These are phyloP conservation scores for Polymixis flavicincta DNA, from an alignment of 2,888 invertebrate species.

Conservation along the genomic window DNA sequence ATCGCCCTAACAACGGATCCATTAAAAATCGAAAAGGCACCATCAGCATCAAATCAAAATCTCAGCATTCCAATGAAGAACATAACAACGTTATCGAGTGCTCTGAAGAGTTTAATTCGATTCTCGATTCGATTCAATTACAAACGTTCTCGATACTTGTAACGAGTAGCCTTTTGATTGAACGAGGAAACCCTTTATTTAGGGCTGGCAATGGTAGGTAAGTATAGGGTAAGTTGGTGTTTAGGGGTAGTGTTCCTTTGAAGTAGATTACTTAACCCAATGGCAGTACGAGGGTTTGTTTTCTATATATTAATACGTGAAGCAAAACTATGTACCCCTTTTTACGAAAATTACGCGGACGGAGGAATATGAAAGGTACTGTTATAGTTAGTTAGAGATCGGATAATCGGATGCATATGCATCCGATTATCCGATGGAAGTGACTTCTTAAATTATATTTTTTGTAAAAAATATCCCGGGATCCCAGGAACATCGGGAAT, in stretches of 20 bases:
- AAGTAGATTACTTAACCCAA: slow-evolving; percentile 26
- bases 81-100: slow-evolving; percentile 74
- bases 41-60: slow-evolving; percentile 52
- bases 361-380: too few relatives aligned
- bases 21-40: slow-evolving; percentile 16
- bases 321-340: too few relatives aligned
- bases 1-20: neutral
- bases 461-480: too few relatives aligned
- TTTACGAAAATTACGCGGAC: too few relatives aligned
- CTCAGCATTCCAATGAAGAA: slow-evolving; percentile 67
- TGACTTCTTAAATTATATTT: too few relatives aligned
- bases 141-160: slow-evolving; percentile 61
- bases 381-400: too few relatives aligned
- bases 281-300: neutral
- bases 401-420: too few relatives aligned
- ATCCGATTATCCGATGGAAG: too few relatives aligned
- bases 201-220: slow-evolving; percentile 35
- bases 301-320: neutral
- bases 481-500: too few relatives aligned
- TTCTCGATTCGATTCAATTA: slow-evolving; percentile 68
- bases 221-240: slow-evolving; percentile 21
- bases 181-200: slow-evolving; percentile 55
- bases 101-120: slow-evolving; percentile 74
- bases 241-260: slow-evolving; percentile 14
- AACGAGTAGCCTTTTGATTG: slow-evolving; percentile 58